Base-by-base conservation (phyloP, 2,113 vertebrate species). In the Andinoacara biseriatus region DNA sequence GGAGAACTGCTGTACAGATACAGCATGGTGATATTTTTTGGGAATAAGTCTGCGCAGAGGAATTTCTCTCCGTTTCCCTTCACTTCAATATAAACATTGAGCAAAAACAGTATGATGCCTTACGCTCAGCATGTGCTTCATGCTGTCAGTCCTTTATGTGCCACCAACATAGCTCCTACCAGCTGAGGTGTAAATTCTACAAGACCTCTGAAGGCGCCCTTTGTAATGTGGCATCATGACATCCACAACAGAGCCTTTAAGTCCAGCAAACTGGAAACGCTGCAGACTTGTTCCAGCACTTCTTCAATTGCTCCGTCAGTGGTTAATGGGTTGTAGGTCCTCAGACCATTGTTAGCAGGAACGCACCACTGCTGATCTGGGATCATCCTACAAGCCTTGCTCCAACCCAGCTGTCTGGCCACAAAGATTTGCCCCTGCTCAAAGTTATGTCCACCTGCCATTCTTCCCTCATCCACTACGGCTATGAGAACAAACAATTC, bases 131-230 rank as follows among this genome's bases (percentile, higher is more conserved):
- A 14, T 15, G 67, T 18, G 56, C 7, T 20, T 11, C 10, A 10
- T 1, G 3, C 38, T 58, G 63, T 80, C 58, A 5, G 40, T 49
- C 22, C 11, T 38, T 57, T 4, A 40, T 49, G 57, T 58, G 54
- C 35, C 15, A 20, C 57, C 79, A 74, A 74, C 49, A 52, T 40
- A 74, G 56, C 3, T 46, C 65, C 15, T 15, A 59, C 26, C 26
- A 29, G 31, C 79, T 49, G 62, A 49, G 38, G 24, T 10, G 14
- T 33, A 56, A 38, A 69, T 24, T 46, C 20, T 3, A 31, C 58
- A 22, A 60, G 26, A 61, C 26, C 10, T 54, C 38, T 58, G 33
- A 80, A 80, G 78, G 63, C 69, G 35, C 54, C 63, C 78, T 31
- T 46, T 57, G 13, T 13, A 58, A 33, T 22, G 8, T 13, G 56